Base-by-base conservation (phyloP, 2,888 invertebrate genomes). In the Halocaridina rubra region DNA sequence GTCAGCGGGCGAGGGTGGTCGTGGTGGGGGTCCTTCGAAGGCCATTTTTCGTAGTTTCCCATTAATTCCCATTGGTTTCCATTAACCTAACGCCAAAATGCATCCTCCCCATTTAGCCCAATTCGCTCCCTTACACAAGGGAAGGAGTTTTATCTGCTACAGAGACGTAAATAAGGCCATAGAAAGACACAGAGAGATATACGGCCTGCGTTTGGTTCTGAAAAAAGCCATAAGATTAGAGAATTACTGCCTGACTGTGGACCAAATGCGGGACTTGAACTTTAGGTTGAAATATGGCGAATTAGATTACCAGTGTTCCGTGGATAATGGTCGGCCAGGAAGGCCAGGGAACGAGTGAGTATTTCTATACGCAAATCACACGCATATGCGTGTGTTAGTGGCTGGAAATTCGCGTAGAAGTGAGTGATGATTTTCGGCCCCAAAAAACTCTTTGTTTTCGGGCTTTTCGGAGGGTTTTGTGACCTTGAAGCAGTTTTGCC, bases 321-420 rank as follows among this genome's bases (percentile, higher is more conserved):
- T 85, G 16, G 87, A 85, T 22, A 87, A 85, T 33, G 87, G 87
- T 3, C 64, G 87, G n/a, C 85, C 85, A 39, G 87, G 87, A 27
- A 74, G 87, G 32, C 87, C 87, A 46, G 87, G 87, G 4, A 87
- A 87, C 39, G 85, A 82, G 87, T 87, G 72, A 87, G 87, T 85
- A 33, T 30, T 27, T 4, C n/a, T 29, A 7, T 10, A 69, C n/a
- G n/a, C n/a, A n/a, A n/a, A n/a, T n/a, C n/a, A n/a, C n/a, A n/a
- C n/a, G n/a, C n/a, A n/a, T n/a, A n/a, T n/a, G n/a, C n/a, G n/a
- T n/a, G n/a, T n/a, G n/a, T n/a, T n/a, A n/a, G n/a, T n/a, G n/a
- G n/a, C n/a, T n/a, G n/a, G n/a, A n/a, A n/a, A n/a, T n/a, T n/a
- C n/a, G n/a, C n/a, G n/a, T 2, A 13, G 8, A 69, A 4, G 69